Evolutionary conservation across 2,113 vertebrate species (phyloP).

Genomic region (Motacilla tschutschensis): DNA sequence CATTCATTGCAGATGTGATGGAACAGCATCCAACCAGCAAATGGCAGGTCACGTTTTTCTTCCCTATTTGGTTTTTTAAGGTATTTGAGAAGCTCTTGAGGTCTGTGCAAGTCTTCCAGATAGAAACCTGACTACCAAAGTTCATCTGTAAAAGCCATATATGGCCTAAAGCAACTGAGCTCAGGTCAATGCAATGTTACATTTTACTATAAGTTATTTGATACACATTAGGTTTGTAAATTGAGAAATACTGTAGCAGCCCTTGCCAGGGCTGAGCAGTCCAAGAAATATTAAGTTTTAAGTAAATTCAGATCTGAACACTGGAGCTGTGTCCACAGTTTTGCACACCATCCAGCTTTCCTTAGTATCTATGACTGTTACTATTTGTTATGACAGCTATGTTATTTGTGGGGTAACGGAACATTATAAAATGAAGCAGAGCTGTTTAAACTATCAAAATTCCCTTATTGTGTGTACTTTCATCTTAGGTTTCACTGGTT

Average conservation of each 20-base stretch:
- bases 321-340: neutral
- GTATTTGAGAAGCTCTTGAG: neutral
- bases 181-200: neutral
- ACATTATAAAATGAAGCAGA: constrained; percentile 27
- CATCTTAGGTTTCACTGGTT: neutral
- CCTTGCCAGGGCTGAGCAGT: neutral
- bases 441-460: constrained; percentile 38
- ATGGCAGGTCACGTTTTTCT: neutral
- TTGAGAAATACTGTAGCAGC: neutral
- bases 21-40: neutral
- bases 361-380: constrained; percentile 17
- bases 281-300: constrained; percentile 32
- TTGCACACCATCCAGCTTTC: constrained; percentile 15
- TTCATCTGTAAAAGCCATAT: neutral
- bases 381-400: constrained; percentile 50
- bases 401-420: constrained; percentile 51
- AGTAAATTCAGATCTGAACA: neutral
- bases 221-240: constrained; percentile 5
- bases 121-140: neutral
- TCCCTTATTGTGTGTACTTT: constrained; percentile 13
- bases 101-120: neutral
- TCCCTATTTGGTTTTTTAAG: neutral
- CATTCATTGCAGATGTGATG: neutral
- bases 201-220: neutral
- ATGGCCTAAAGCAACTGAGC: neutral